Base-by-base conservation (phyloP, 1,140 invertebrate genomes). In the Drosophila insularis region DNA sequence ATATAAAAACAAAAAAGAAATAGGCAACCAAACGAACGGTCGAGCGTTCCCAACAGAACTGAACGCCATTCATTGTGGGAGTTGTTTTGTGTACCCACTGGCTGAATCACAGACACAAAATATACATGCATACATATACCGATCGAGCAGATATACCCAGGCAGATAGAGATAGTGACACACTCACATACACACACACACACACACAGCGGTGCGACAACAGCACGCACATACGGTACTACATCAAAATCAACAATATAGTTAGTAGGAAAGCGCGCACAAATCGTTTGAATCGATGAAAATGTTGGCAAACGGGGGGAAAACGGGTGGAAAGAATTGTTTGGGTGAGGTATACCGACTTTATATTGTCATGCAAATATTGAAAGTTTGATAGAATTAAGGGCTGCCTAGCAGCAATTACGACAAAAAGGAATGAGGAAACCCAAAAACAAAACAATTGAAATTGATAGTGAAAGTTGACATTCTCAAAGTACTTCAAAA, bases 91-190 rank as follows among this genome's bases (percentile, higher is more conserved):
- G 40, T 78, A 58, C 74, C 53, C 71, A 64, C 58, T 46, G 17
- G 71, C 71, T 86, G 82, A 86, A 79, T 86, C 82, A 86, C 69
- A 67, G 62, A 60, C 62, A 60, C 21, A 56, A 14, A 71, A 77
- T 55, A 75, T 37, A 68, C 54, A 61, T 40, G 21, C 43, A 71
- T 35, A 37, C 65, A 62, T 43, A 55, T 14, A 19, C 40, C 78
- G 71, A 78, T 81, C 82, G 75, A 70, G 68, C 75, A 87, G 78
- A 85, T 84, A 85, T 82, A 62, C 59, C 71, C 74, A 59, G 43
- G 43, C 43, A 67, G 76, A 78, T 72, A 71, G 71, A 78, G 79
- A 86, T 87, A 87, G 81, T 85, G 79, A 71, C 54, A 46, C 58
- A 40, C 31, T 46, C 46, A 54, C 55, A 62, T 27, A 5, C 27